Base-by-base conservation (phyloP, 1,140 invertebrate species). In the Heliconius eleuchia region DNA sequence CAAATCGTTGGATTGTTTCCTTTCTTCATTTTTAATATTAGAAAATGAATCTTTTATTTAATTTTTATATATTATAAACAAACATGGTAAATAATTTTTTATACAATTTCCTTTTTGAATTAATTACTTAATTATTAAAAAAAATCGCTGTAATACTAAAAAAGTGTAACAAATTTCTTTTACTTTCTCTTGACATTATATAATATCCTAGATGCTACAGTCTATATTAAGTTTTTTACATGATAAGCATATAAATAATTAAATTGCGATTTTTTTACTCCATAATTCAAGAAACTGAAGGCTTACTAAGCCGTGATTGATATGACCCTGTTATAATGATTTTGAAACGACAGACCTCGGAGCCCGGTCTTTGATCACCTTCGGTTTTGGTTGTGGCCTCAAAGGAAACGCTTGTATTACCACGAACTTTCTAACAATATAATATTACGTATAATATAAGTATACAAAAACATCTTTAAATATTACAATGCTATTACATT, bases 281-380 rank as follows among this genome's bases (percentile, higher is more conserved):
- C 9, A 60, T 23, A 60, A 23, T 60, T 60, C n/a, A 66, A 30
- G 23, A 13, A 66, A 66, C 60, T 16, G 27, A 3, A 66, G 27
- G 11, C 27, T 66, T 57, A 30, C 9, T 46, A n/a, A 79, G 18
- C 50, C 70, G 74, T 82, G 78, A 82, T 78, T 78, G 37, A 77
- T 82, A 71, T 76, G 83, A 84, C 80, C 83, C 80, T 82, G 80
- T 80, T 42, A 27, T 70, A 52, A 73, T 73, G 71, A 16, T 27
- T 79, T 66, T 76, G 52, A 74, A 71, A 77, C 70, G 74, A 79
- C 55, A 83, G 74, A 80, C 75, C 81, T 77, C 74, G 71, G 82
- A 79, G 77, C 82, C 77, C 75, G 74, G 77, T 81, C 82, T 81
- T 70, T 73, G 23, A 76, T 71, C 50, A 76, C 74, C 71, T 73